Evolutionary conservation across 2,888 invertebrate genomes (phyloP), one percentile per base, ranked within the genome.

Genomic region (Schrankia costaestrigalis): DNA sequence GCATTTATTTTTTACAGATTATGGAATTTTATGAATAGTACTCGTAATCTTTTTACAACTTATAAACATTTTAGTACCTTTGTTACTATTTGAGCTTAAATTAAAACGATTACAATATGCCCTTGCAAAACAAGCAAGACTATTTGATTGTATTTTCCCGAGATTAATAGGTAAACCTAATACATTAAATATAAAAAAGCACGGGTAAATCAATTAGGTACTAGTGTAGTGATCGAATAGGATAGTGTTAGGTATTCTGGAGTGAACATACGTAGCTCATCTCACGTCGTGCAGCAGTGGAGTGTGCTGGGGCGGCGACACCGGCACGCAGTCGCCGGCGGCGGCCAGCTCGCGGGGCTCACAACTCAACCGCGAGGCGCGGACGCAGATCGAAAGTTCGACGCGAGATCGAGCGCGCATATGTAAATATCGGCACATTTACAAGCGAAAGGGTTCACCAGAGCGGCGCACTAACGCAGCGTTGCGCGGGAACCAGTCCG

Each of bases 401-500:
- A 78, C 77, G 80, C 78, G 73, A 85, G 78, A 80, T 78, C 82
- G 79, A 83, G 77, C 81, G 83, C 79, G 82, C 82, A 83, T 87
- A 86, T 86, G 86, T 85, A 85, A 87, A 87, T 87, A 87, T 85
- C 85, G 87, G 84, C 86, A 87, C 86, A 86, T 86, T 85, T 87
- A 86, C 85, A 83, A 85, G 86, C 86, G 86, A 87, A 86, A 86
- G 86, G 86, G 86, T 85, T 87, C 86, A 87, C 86, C 85, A 78
- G 80, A 85, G 82, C 83, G 86, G 82, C 84, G 84, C 85, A 83
- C 83, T 86, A 81, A 83, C 84, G 83, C 78, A 78, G 82, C 74
- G 82, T 80, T 83, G 80, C 79, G 84, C 81, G 82, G 85, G 89
- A 90, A 90, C 90, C 90, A 89, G 90, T 90, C 89, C 89, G 89